Conservation (phyloP, 2,113 vertebrate species). For the Mola mola region DNA sequence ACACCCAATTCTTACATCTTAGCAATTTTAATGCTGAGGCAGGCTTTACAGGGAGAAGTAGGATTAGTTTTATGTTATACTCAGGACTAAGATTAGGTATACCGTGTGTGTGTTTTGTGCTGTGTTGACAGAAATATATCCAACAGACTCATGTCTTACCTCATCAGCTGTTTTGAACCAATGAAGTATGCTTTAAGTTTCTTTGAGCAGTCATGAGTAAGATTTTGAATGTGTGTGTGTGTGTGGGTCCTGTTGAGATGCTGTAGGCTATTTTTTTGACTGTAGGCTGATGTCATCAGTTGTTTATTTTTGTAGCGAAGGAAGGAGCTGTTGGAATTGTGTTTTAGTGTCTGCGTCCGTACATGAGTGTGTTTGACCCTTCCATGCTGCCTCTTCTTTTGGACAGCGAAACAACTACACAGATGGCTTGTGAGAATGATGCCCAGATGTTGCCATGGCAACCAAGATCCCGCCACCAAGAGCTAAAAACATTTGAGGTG, state of each 20-base stretch:
- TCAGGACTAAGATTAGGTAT: slow-evolving; percentile 28
- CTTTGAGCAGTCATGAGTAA: slow-evolving; percentile 3
- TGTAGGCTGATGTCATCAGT: no score
- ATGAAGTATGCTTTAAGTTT: background rate
- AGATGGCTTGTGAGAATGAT: slow-evolving; percentile 73
- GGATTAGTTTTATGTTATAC: slow-evolving; percentile 31
- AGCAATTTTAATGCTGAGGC: slow-evolving; percentile 26
- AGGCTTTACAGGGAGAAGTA: slow-evolving; percentile 21
- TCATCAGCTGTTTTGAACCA: slow-evolving; percentile 8
- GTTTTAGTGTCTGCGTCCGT: background rate
- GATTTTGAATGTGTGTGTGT: background rate
- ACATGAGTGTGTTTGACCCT: slow-evolving; percentile 19
- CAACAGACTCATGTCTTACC: background rate
- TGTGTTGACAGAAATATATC: background rate
- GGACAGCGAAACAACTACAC: slow-evolving; percentile 66
- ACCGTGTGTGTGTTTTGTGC: background rate
- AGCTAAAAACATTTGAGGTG: slow-evolving; percentile 46
- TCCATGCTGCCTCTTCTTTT: slow-evolving; percentile 36
- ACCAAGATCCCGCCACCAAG: slow-evolving; percentile 47
- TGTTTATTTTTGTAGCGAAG: no score
- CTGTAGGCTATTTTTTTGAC: no score
- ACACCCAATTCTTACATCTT: background rate
- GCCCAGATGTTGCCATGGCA: slow-evolving; percentile 60
- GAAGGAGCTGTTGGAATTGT: no score
- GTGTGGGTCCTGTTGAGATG: background rate